Evolutionary conservation across 2,113 vertebrate species (phyloP), one percentile per base, ranked within the genome.

Genomic region (Sterrhoptilus dennistouni): DNA sequence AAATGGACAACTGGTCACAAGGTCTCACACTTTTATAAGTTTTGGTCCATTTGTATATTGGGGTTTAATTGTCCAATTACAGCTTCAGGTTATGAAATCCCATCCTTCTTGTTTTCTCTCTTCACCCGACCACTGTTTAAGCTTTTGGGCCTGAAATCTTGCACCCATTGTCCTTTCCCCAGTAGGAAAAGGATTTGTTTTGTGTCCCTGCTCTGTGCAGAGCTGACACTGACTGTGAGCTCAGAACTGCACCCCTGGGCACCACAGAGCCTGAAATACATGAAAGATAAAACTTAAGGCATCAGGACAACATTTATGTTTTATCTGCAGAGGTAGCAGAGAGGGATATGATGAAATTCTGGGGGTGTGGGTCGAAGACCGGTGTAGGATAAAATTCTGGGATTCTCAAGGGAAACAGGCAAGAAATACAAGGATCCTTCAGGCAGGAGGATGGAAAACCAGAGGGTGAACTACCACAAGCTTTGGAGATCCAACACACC

Each of bases 261-360:
- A n/a, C 2, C 56, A 23, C 33, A 57, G 56, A 57, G 3, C 8
- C 5, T 15, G 21, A 22, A n/a, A 57, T 4, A 14, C 54, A 57
- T 2, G 7, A 56, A 22, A 56, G 31, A 5, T 22, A 14, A 57
- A n/a, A 8, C 21, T n/a, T 13, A 9, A n/a, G 31, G 54, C 54
- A n/a, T n/a, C 21, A n/a, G 70, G 38, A 63, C 22, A 70, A 8
- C 0, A 3, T 1, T 1, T 20, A 1, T 13, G 4, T 36, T 89
- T 87, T 28, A 59, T 27, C 42, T 54, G 53, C 65, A 88, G 52
- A 66, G 28, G 28, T 1, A 35, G 27, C 35, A 79, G 65, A 81
- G 53, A 45, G 24, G 25, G 38, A 4, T 6, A 1, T 5, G 28
- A 31, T 29, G 42, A 19, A 84, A 69, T 66, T 57, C 47, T 6